Base-by-base conservation (phyloP, 2,113 vertebrate species). In the Ceyx cyanopectus region DNA sequence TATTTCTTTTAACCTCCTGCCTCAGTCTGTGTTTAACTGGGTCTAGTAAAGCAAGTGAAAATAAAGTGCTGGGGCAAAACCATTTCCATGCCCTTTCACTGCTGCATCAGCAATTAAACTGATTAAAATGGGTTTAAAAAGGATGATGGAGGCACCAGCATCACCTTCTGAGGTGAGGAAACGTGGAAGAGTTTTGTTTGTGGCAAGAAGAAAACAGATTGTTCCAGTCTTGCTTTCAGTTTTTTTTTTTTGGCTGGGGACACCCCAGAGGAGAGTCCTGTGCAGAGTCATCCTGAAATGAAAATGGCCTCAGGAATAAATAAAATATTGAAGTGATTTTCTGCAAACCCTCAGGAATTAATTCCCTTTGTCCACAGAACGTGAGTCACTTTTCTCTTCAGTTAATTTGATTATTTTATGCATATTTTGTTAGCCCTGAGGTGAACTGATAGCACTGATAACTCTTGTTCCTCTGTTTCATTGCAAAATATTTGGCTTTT, bases 71-170 rank as follows among this genome's bases (percentile, higher is more conserved):
- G 37, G 4, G 21, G 37, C 23, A 21, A 5, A 43, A 48, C 9
- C 21, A 3, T 26, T 61, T 18, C 15, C 1, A 0, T 2, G 3
- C 20, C 2, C 0, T 48, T 60, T 41, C 53, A 17, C 37, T 37
- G 51, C 75, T 60, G 29, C 3, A 0, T 29, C 23, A 43, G 24
- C 22, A n/a, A 43, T 29, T 19, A 60, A n/a, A 17, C 2, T 6
- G 18, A 13, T 34, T 12, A 18, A 66, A 18, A 5, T 5, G 3
- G 15, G 2, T 27, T 76, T 73, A 7, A 58, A 45, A 73, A 40
- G 20, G 4, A 1, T 37, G 65, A 1, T 8, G 48, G 18, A 60
- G 5, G 21, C 6, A 3, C 5, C 30, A 60, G 27, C 7, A 14
- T 40, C n/a, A 4, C 4, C 1, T 23, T 69, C 10, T 14, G 41